Base-by-base conservation (phyloP, 1,140 invertebrate species). In the Panagrolaimus sp. region DNA sequence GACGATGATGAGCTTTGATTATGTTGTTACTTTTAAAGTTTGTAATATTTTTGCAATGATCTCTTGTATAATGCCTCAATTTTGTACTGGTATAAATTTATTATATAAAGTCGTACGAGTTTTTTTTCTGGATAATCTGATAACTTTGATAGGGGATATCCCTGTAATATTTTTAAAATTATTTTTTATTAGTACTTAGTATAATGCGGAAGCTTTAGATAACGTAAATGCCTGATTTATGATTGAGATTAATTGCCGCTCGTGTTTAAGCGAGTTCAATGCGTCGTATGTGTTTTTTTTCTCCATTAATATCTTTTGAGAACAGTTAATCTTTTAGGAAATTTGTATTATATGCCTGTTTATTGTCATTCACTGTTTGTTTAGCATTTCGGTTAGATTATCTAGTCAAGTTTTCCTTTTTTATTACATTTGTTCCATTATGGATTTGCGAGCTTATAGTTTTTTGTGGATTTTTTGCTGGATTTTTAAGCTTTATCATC, bases 201-300 rank as follows among this genome's bases (percentile, higher is more conserved):
- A 38, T 38, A 38, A 38, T 38, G 7, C 7, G 2, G 2, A 7
- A 38, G 31, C 31, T 38, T 38, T 7, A 38, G 31, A 38, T 38
- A 38, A 38, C 31, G 7, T 38, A 27, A 57, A 27, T 27, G 51
- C 27, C n/a, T 57, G 13, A 57, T 38, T 61, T 46, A 73, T 73
- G 72, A 68, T 75, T 42, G 72, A 73, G 42, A 62, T 73, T 23
- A 75, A 69, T 31, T 53, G 77, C 11, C 72, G 72, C 38, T 73
- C 72, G 1, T 73, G 64, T 63, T 61, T 73, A n/a, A 75, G 67
- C 42, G 72, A 73, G 61, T 75, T 73, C 44, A 73, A 73, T 75
- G 72, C 69, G 20, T 73, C 72, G 73, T 72, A 72, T 45, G 71
- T 74, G n/a, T 31, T 42, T 42, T 5, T 16, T 23, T 9, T 44